phyloP scores from a whole-genome alignment of 2,888 invertebrate genomes.

The Actias luna region DNA sequence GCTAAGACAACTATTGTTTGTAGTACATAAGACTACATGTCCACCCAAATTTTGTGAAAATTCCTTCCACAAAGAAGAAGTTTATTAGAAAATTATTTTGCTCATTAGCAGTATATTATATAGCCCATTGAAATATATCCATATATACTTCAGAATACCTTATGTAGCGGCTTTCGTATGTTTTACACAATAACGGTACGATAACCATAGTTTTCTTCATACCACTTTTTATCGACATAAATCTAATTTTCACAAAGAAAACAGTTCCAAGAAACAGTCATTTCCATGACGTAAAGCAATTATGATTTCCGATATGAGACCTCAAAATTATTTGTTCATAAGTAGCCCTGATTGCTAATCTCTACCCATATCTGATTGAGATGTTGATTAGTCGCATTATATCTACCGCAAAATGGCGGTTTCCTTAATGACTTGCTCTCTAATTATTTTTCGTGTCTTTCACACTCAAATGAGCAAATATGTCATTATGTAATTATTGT shows the following conservation, averaged over 20 bases:
- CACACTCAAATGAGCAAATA: neutral
- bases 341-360: slow-evolving; percentile 42
- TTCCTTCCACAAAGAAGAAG: too few species aligned
- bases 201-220: neutral
- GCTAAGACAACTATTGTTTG: too few species aligned
- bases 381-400: slow-evolving; percentile 29
- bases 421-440: slow-evolving; percentile 10
- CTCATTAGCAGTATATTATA: too few species aligned
- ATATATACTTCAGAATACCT: neutral
- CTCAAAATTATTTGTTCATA: slow-evolving; percentile 35
- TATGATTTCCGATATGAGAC: slow-evolving; percentile 46
- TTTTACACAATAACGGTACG: neutral
- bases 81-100: too few species aligned
- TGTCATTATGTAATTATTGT: slow-evolving; percentile 3
- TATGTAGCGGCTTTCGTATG: neutral
- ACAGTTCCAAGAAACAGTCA: slow-evolving; percentile 44
- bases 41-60: too few species aligned
- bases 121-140: too few species aligned
- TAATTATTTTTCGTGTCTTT: slow-evolving; percentile 6
- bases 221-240: neutral
- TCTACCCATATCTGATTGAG: slow-evolving; percentile 36
- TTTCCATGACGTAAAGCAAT: slow-evolving; percentile 52
- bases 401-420: slow-evolving; percentile 31
- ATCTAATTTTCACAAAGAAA: slow-evolving; percentile 26
- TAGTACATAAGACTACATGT: too few species aligned